Percentiles rank a stretch among this genome's conserved stretches.
Conservation (phyloP, 1,140 invertebrate species). For the Drosophila kikkawai region DNA sequence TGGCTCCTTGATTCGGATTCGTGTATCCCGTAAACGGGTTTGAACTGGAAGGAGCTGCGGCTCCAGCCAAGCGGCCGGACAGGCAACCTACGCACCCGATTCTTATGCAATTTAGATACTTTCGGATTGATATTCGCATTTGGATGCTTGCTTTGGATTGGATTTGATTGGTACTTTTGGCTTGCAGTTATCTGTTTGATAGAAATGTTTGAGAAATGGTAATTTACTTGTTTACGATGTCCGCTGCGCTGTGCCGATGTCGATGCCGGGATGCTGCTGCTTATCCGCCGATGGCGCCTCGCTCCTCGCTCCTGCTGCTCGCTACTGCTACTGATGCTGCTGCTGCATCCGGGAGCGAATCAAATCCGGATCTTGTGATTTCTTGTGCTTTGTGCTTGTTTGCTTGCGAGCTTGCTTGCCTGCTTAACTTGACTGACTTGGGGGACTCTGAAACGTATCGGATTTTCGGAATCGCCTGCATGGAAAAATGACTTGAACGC, state of each 20-base stretch:
- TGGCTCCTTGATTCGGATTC: slow-evolving; percentile 10
- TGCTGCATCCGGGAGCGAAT: slow-evolving; percentile 15
- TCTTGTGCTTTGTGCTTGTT: slow-evolving; percentile 28
- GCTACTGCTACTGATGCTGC: not conserved
- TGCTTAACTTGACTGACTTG: slow-evolving; percentile 56
- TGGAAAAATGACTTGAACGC: slow-evolving; percentile 85
- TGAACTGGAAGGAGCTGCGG: slow-evolving; percentile 1
- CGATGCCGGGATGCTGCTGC: slow-evolving; percentile 15
- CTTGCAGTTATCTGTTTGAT: slow-evolving; percentile 51
- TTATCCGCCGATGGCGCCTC: slow-evolving; percentile 4
- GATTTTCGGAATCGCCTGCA: slow-evolving; percentile 75
- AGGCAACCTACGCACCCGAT: slow-evolving; percentile 15
- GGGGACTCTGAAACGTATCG: slow-evolving; percentile 76
- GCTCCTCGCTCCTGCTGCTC: slow-evolving; percentile 25
- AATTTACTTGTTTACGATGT: slow-evolving; percentile 78
- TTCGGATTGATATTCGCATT: slow-evolving; percentile 21
- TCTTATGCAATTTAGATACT: slow-evolving; percentile 70
- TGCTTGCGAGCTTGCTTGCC: slow-evolving; percentile 19
- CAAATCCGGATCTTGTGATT: slow-evolving; percentile 23
- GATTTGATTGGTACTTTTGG: slow-evolving; percentile 22
- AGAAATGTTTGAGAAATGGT: slow-evolving; percentile 60
- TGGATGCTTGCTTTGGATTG: slow-evolving; percentile 38
- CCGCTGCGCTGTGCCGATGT: slow-evolving; percentile 23
- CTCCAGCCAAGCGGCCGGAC: slow-evolving; percentile 32
- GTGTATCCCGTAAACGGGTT: not conserved